A percentile compares a stretch with the other conserved stretches of the same genome.
These are phyloP conservation scores for Fragum sueziense DNA, from an alignment of 2,888 invertebrate genomes.

Conservation along the genomic window DNA sequence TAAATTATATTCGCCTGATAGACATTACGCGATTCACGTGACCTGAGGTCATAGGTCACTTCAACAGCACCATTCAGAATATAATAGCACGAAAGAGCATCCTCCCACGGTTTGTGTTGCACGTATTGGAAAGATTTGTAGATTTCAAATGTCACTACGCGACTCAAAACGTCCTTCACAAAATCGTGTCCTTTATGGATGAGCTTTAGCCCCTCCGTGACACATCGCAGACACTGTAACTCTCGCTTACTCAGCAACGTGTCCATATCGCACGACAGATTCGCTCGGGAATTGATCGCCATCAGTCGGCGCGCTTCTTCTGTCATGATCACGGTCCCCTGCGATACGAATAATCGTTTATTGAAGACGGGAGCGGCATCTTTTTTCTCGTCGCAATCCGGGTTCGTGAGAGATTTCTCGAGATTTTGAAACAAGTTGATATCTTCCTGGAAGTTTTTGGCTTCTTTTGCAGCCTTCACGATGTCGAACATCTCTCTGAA, in stretches of 20 bases:
- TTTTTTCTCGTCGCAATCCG: slow-evolving; percentile 56
- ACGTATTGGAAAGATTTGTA: slow-evolving; percentile 69
- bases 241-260: slow-evolving; percentile 63
- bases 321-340: slow-evolving; percentile 72
- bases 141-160: slow-evolving; percentile 68
- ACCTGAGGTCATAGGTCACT: slow-evolving; percentile 73
- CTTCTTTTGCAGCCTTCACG: slow-evolving; percentile 63
- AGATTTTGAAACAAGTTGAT: slow-evolving; percentile 47
- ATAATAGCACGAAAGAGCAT: slow-evolving; percentile 71
- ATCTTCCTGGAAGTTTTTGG: slow-evolving; percentile 65
- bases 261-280: slow-evolving; percentile 46
- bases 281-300: slow-evolving; percentile 59
- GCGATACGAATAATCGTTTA: slow-evolving; percentile 72
- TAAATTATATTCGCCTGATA: slow-evolving; percentile 77
- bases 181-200: slow-evolving; percentile 73
- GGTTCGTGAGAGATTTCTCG: slow-evolving; percentile 41
- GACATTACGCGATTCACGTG: slow-evolving; percentile 66
- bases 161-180: slow-evolving; percentile 73
- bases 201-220: slow-evolving; percentile 71
- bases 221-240: slow-evolving; percentile 66
- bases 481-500: slow-evolving; percentile 67
- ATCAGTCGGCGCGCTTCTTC: slow-evolving; percentile 70
- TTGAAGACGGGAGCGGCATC: slow-evolving; percentile 73
- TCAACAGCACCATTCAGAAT: slow-evolving; percentile 73
- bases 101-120: slow-evolving; percentile 67